phyloP scores from a whole-genome alignment of 2,797 vertebrate species.

The Xiphophorus birchmanni region DNA sequence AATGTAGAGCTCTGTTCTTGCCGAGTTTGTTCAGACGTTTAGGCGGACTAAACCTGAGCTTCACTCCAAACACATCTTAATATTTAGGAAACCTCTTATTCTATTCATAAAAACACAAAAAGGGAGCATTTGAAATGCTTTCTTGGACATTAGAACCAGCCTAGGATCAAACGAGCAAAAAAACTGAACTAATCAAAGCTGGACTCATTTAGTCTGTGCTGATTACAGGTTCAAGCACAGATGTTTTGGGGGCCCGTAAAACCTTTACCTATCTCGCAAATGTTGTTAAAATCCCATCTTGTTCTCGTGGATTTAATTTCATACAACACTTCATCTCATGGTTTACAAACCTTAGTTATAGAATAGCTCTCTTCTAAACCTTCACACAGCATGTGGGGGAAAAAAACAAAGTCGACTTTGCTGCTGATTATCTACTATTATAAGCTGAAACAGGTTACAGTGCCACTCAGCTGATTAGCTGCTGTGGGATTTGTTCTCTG shows the following conservation, averaged over 20 bases:
- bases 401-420: background rate
- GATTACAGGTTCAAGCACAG: background rate
- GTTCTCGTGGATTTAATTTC: background rate
- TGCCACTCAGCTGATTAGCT: slow-evolving; percentile 36
- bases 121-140: background rate
- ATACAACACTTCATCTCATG: background rate
- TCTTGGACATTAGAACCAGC: background rate
- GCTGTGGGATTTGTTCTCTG: slow-evolving; percentile 36
- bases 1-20: background rate
- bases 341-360: background rate
- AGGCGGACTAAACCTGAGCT: background rate
- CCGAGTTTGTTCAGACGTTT: background rate
- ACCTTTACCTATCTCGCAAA: background rate
- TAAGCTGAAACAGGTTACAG: slow-evolving; percentile 13
- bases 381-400: background rate
- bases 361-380: background rate
- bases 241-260: background rate
- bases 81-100: background rate
- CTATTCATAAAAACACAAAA: background rate
- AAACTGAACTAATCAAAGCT: background rate
- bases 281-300: background rate
- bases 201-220: background rate
- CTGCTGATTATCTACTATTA: slow-evolving; percentile 22
- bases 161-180: background rate
- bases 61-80: background rate